phyloP scores from a whole-genome alignment of 2,888 invertebrate species.

The Holacanthella duospinosa region DNA sequence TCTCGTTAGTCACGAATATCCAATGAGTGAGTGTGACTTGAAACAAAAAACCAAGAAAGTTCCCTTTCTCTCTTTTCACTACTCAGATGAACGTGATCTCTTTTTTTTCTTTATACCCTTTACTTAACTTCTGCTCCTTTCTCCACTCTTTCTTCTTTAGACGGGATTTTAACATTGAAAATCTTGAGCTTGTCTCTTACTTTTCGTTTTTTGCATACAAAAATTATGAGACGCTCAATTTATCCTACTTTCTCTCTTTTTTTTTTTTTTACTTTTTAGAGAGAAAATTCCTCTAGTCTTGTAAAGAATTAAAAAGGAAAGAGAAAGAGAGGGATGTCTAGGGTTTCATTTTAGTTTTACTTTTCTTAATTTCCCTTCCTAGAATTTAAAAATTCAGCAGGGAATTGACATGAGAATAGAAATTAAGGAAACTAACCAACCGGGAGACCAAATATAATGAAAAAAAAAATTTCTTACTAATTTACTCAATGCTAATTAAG shows the following conservation, averaged over 20 bases:
- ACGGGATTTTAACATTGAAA: not conserved
- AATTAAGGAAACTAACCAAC: slow-evolving; percentile 4
- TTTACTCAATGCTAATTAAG: slow-evolving; percentile 20
- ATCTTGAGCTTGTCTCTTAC: not conserved
- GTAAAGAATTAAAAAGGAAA: not conserved
- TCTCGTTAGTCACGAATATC: slow-evolving; percentile 33
- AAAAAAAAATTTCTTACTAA: slow-evolving; percentile 15
- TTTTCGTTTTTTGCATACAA: not conserved
- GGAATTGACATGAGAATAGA: slow-evolving; percentile 7
- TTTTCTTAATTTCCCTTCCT: not conserved
- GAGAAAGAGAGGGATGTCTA: not conserved
- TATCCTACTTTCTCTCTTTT: not conserved
- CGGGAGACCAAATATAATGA: not conserved
- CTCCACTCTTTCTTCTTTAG: not conserved
- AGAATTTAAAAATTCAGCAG: not conserved
- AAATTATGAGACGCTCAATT: not conserved
- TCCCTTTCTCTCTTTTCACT: not conserved
- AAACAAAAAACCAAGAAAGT: slow-evolving; percentile 21
- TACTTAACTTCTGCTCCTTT: slow-evolving; percentile 3
- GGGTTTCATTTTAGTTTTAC: not conserved
- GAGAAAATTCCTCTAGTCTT: not conserved
- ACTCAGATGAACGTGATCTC: slow-evolving; percentile 1
- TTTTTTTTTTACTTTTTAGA: not conserved
- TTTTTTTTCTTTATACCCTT: slow-evolving; percentile 1
- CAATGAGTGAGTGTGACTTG: slow-evolving; percentile 33